These are phyloP conservation scores for Eupithecia dodoneata DNA, from an alignment of 2,888 invertebrate genomes.

Conservation along the genomic window DNA sequence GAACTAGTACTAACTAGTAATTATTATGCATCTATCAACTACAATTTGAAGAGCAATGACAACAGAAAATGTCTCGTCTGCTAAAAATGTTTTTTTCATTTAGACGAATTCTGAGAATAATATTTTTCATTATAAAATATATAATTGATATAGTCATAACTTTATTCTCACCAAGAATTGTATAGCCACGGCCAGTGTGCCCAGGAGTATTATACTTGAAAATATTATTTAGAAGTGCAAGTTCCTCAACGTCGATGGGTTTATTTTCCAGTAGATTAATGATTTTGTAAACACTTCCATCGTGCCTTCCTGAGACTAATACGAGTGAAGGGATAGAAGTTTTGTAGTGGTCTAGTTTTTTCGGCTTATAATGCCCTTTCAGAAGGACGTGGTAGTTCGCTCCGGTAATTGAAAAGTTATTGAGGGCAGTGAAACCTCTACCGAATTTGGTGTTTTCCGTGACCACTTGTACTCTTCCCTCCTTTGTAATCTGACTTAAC, in stretches of 20 bases:
- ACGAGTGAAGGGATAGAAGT: slow-evolving; percentile 74
- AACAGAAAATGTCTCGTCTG: too few species aligned
- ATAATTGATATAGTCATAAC: too few species aligned
- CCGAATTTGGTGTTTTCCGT: slow-evolving; percentile 52
- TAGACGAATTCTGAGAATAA: too few species aligned
- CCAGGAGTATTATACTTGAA: slow-evolving; percentile 75
- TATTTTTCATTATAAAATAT: too few species aligned
- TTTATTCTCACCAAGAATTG: slow-evolving; percentile 66
- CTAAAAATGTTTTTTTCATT: too few species aligned
- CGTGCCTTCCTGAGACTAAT: slow-evolving; percentile 81
- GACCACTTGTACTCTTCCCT: slow-evolving; percentile 55
- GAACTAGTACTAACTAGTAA: too few species aligned
- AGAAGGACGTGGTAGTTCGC: slow-evolving; percentile 55
- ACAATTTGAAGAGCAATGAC: too few species aligned
- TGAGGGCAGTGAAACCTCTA: slow-evolving; percentile 56
- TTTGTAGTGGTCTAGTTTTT: slow-evolving; percentile 31
- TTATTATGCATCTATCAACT: too few species aligned
- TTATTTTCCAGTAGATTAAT: slow-evolving; percentile 58
- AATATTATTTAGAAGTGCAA: slow-evolving; percentile 75
- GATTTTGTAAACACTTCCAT: slow-evolving; percentile 63
- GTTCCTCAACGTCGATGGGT: slow-evolving; percentile 74
- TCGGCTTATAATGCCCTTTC: slow-evolving; percentile 54
- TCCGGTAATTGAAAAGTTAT: slow-evolving; percentile 56
- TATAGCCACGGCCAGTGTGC: slow-evolving; percentile 86
- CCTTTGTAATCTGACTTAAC: slow-evolving; percentile 47